phyloP scores from a whole-genome alignment of 1,140 invertebrate genomes.

The Orussus abietinus region DNA sequence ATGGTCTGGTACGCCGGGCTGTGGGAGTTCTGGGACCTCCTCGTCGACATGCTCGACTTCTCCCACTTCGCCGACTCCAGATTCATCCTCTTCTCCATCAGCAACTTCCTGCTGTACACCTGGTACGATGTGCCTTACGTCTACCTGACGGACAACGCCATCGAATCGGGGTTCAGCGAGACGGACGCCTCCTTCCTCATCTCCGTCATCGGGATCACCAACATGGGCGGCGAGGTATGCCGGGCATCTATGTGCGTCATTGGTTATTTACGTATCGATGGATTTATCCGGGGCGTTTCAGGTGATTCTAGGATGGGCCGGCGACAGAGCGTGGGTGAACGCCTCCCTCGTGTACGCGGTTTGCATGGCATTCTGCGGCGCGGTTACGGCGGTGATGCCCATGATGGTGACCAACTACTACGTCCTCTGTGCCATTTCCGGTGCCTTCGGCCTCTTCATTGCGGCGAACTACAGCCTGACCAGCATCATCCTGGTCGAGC shows the following conservation, averaged over 20 bases:
- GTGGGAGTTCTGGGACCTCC: slow-evolving; percentile 72
- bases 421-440: slow-evolving; percentile 60
- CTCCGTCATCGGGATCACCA: slow-evolving; percentile 79
- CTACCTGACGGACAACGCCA: slow-evolving; percentile 75
- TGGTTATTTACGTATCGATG: neutral
- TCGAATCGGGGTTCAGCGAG: slow-evolving; percentile 67
- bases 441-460: slow-evolving; percentile 78
- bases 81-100: slow-evolving; percentile 77
- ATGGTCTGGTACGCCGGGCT: slow-evolving; percentile 69
- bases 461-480: slow-evolving; percentile 85
- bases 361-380: slow-evolving; percentile 75
- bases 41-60: slow-evolving; percentile 74
- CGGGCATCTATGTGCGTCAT: slow-evolving; percentile 32
- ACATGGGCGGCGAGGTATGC: slow-evolving; percentile 85
- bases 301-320: slow-evolving; percentile 83
- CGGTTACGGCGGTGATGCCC: slow-evolving; percentile 68
- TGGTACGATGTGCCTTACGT: slow-evolving; percentile 89
- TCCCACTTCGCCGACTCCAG: slow-evolving; percentile 71
- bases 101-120: slow-evolving; percentile 81
- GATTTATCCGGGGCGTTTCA: slow-evolving; percentile 47
- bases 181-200: slow-evolving; percentile 76
- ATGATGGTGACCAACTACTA: slow-evolving; percentile 58
- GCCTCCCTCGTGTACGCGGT: slow-evolving; percentile 71
- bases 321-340: slow-evolving; percentile 74
- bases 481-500: slow-evolving; percentile 80